Base-by-base conservation (phyloP, 1,140 invertebrate species). In the Probaryconus sp. region DNA sequence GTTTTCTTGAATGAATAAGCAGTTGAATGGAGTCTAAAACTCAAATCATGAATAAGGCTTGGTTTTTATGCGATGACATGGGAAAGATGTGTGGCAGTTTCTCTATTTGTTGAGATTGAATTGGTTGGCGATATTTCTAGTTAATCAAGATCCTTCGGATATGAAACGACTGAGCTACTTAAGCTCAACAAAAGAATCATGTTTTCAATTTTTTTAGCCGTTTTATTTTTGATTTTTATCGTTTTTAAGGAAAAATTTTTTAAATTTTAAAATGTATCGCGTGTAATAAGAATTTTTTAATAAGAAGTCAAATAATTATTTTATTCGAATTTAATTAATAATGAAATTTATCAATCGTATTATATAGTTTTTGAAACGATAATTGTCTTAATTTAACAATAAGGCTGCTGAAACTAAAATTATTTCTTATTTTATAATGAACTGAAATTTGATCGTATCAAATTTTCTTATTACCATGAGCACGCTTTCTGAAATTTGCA, bases 61-160 rank as follows among this genome's bases (percentile, higher is more conserved):
- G 20, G 21, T 42, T 30, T 43, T 37, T 30, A 11, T 55, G 31
- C n/a, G 9, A 28, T 10, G 21, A 31, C 45, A n/a, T 26, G 7
- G 42, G 21, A 69, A 45, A 37, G 11, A 40, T 28, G 24, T 40
- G 18, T 56, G n/a, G 67, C 40, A 71, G 56, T 40, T 61, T 16
- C 13, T 26, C 68, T 50, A 71, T 71, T 71, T 64, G 58, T 71
- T 60, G 51, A 53, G 48, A 55, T 64, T 47, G 47, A 65, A 64
- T 63, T 61, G 60, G 47, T 47, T 53, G 40, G 38, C 53, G 61
- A 73, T 61, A 73, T 73, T 67, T 67, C 70, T 61, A 42, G 55
- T 61, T 73, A 73, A 73, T 73, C 70, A 67, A 42, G 48, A 73
- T 73, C 70, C 67, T 67, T 55, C 38, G 53, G 47, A 51, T 37